Evolutionary conservation across 2,888 invertebrate species (phyloP), one percentile per base, ranked within the genome.

Genomic region (Polyploca ridens): DNA sequence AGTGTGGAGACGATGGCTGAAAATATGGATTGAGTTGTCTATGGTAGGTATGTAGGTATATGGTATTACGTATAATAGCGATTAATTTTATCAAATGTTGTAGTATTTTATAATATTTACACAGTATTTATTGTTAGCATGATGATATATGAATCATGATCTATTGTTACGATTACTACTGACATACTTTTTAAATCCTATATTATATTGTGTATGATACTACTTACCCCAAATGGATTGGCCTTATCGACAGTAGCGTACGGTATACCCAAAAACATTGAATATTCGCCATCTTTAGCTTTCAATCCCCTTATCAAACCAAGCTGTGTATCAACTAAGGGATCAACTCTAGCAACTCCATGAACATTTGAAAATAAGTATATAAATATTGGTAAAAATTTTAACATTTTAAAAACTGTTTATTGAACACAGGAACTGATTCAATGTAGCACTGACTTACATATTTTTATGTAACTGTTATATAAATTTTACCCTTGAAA

Each of bases 191-290:
- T 27, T 27, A 27, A 27, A 27, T 27, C 27, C 27, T 27, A 27
- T 2, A 1, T 27, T 27, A 27, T 27, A 1, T 27, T 27, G 27
- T 27, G 27, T 58, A 54, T 11, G 27, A 57, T 54, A 33, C 57
- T 3, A 81, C 87, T 86, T 73, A 89, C 89, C 66, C 88, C 88
- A 64, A 89, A 90, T 35, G 88, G 88, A 72, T 88, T 86, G 14
- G 46, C 69, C 38, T 64, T 66, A 58, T 88, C 71, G 0, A 90
- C 82, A 16, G 70, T 77, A 13, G 84, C 90, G 41, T 87, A 90
- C 0, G 89, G 90, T 75, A 90, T 88, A 8, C 89, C 90, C 75
- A 89, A 74, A 60, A 86, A 90, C 86, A 87, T 87, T 6, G 83
- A 76, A 65, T 87, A 85, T 57, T 80, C 77, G 0, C 88, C 88